Percentiles rank a stretch among this genome's conserved stretches.
These are phyloP conservation scores for Cydia fagiglandana DNA, from an alignment of 1,140 invertebrate species.

Conservation along the genomic window DNA sequence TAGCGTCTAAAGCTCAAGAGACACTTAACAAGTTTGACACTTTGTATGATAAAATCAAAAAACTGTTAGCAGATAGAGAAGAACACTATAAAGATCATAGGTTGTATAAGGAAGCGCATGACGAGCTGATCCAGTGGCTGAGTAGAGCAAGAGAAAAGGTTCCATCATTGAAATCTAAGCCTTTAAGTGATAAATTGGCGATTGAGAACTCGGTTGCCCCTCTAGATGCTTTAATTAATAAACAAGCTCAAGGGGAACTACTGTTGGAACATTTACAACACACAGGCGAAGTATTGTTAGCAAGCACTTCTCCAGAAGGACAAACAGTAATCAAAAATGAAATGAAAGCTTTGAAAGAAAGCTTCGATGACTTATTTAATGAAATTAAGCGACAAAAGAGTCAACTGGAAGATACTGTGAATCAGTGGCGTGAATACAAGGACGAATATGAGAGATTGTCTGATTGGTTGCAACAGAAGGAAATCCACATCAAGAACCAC, in stretches of 20 bases:
- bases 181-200: constrained; percentile 91
- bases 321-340: constrained; percentile 91
- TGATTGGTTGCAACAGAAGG: constrained; percentile 96
- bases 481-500: constrained; percentile 94
- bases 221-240: constrained; percentile 91
- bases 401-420: constrained; percentile 88
- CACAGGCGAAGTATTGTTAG: constrained; percentile 90
- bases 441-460: constrained; percentile 94
- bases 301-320: constrained; percentile 88
- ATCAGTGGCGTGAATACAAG: constrained; percentile 93
- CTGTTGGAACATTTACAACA: constrained; percentile 92
- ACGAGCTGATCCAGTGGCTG: constrained; percentile 92
- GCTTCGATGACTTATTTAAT: constrained; percentile 91
- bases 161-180: constrained; percentile 90
- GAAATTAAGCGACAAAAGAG: constrained; percentile 93
- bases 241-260: constrained; percentile 93
- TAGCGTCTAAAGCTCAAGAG: constrained; percentile 90
- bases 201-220: constrained; percentile 93
- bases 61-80: constrained; percentile 87
- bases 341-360: constrained; percentile 89
- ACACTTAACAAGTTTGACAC: constrained; percentile 89
- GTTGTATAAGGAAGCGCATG: constrained; percentile 92
- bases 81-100: constrained; percentile 93
- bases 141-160: constrained; percentile 92
- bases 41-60: constrained; percentile 86